Conservation (phyloP, 1,140 invertebrate species). For the Drosophila micromelanica region DNA sequence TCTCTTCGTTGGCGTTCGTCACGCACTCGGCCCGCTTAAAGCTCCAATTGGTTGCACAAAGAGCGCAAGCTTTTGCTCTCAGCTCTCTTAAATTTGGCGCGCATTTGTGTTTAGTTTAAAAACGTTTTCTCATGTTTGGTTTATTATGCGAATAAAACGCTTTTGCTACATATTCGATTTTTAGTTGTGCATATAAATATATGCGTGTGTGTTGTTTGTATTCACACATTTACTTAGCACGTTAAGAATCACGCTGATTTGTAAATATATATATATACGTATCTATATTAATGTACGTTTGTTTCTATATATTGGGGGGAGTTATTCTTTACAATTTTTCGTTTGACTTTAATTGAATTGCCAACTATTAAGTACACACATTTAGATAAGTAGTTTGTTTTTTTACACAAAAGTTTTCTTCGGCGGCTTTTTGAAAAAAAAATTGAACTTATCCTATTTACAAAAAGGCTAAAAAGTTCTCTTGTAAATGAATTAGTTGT, state of each 20-base stretch:
- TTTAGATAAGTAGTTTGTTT: conserved; percentile 57
- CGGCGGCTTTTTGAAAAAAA: conserved; percentile 40
- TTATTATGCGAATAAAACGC: conserved; percentile 65
- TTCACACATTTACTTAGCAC: conserved; percentile 42
- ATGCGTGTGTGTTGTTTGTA: conserved; percentile 1
- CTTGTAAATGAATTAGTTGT: conserved; percentile 12
- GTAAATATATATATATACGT: conserved; percentile 62
- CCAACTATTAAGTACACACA: conserved; percentile 69
- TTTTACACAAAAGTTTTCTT: conserved; percentile 13
- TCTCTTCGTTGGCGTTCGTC: too few relatives aligned
- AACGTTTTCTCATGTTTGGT: conserved; percentile 37
- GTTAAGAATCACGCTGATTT: conserved; percentile 71
- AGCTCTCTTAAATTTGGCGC: background rate
- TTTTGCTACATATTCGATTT: conserved; percentile 60
- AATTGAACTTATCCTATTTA: conserved; percentile 67
- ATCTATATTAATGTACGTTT: conserved; percentile 34
- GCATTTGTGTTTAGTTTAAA: conserved; percentile 28
- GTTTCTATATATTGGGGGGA: conserved; percentile 40
- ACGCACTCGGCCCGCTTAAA: background rate
- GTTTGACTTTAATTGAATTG: conserved; percentile 56
- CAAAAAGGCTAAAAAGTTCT: conserved; percentile 57
- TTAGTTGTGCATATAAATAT: conserved; percentile 3
- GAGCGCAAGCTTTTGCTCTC: conserved; percentile 1
- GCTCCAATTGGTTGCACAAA: background rate
- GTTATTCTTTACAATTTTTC: conserved; percentile 41